A percentile compares a stretch with the other conserved stretches of the same genome.
phyloP scores from a whole-genome alignment of 2,113 vertebrate genomes.

The Fukomys damarensis region DNA sequence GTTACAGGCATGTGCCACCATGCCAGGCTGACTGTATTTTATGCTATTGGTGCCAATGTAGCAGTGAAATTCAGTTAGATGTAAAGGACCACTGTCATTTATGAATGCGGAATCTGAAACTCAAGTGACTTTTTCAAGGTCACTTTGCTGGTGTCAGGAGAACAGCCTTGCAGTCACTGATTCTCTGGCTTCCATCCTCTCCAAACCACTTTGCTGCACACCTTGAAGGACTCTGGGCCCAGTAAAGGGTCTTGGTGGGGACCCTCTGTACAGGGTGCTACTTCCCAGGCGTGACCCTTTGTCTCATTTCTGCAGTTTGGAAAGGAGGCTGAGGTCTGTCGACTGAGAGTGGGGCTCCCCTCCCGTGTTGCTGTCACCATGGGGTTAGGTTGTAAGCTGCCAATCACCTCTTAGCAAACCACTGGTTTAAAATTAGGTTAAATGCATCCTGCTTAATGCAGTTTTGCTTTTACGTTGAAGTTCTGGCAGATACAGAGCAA shows the following conservation, averaged over 20 bases:
- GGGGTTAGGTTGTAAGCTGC: not conserved
- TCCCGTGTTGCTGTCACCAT: not conserved
- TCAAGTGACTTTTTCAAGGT: not conserved
- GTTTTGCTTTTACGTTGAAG: not conserved
- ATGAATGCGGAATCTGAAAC: not conserved
- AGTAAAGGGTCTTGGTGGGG: not conserved
- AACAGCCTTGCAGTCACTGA: not conserved
- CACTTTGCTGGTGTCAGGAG: not conserved
- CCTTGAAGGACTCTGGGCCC: not conserved
- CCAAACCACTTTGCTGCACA: not conserved
- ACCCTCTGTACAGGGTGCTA: not conserved
- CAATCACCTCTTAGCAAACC: not conserved
- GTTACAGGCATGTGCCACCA: not conserved
- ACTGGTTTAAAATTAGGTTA: not conserved
- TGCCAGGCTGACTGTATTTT: not conserved
- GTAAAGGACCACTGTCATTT: not conserved
- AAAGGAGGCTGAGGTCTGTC: not conserved
- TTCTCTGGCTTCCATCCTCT: not conserved
- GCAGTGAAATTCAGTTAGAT: not conserved
- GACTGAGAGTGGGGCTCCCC: no score
- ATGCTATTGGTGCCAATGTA: not conserved
- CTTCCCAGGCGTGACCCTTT: not conserved
- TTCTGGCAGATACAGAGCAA: not conserved
- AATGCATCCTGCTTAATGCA: not conserved
- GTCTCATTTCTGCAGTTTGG: not conserved